These are phyloP conservation scores for Brienomyrus longianalis DNA, from an alignment of 2,113 vertebrate genomes.

Conservation along the genomic window DNA sequence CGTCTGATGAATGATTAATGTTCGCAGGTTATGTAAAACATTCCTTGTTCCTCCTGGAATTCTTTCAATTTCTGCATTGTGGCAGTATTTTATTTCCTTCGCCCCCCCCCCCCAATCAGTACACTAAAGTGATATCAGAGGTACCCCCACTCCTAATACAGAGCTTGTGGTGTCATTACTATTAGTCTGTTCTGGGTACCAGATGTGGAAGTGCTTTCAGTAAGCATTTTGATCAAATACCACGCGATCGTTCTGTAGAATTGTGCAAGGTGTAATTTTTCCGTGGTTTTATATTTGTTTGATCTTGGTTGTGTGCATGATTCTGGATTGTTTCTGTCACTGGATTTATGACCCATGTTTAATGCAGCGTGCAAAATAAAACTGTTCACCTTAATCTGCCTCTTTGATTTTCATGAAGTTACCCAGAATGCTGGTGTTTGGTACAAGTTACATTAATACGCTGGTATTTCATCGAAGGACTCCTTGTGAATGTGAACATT, in stretches of 20 bases:
- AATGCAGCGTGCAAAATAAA: conserved; percentile 63
- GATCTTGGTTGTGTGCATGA: conserved; percentile 54
- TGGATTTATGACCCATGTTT: conserved; percentile 58
- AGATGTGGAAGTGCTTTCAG: conserved; percentile 9
- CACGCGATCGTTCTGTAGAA: background rate
- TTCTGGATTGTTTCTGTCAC: conserved; percentile 49
- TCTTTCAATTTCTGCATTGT: conserved; percentile 34
- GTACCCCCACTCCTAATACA: conserved; percentile 50
- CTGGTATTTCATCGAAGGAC: background rate
- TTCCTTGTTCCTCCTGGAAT: conserved; percentile 30
- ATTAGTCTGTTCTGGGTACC: conserved; percentile 34
- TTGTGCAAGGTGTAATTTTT: conserved; percentile 27
- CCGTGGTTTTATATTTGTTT: conserved; percentile 45
- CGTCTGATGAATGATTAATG: conserved; percentile 77
- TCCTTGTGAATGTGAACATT: background rate
- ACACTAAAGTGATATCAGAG: conserved; percentile 46
- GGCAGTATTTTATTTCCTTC: conserved; percentile 30
- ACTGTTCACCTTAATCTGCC: conserved; percentile 44
- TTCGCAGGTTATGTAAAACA: conserved; percentile 3
- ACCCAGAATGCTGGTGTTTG: background rate
- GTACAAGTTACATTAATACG: background rate
- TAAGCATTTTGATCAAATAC: conserved; percentile 29
- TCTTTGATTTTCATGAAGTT: background rate
- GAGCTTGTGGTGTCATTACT: conserved; percentile 41
- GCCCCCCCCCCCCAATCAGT: conserved; percentile 32